These are phyloP conservation scores for Agapostemon virescens DNA, from an alignment of 2,888 invertebrate species.

Conservation along the genomic window DNA sequence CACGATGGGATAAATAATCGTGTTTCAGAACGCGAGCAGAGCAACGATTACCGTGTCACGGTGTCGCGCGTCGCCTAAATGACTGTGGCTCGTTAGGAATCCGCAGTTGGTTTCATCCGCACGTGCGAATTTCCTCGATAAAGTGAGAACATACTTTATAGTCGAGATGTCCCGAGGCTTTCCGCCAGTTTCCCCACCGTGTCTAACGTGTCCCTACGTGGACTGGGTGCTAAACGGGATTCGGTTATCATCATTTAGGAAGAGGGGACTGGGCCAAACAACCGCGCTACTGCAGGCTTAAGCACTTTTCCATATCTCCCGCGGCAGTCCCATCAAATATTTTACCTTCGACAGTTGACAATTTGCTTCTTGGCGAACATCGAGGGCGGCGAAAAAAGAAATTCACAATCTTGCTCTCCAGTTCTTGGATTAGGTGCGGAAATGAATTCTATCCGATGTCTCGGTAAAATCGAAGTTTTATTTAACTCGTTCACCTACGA, in stretches of 20 bases:
- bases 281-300: conserved; percentile 60
- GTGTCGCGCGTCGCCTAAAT: conserved; percentile 40
- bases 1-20: conserved; percentile 25
- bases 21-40: conserved; percentile 28
- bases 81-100: conserved; percentile 62
- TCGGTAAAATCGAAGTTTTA: no score
- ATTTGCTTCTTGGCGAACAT: no score
- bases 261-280: conserved; percentile 27
- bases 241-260: conserved; percentile 55
- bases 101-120: conserved; percentile 41
- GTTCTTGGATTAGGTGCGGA: no score
- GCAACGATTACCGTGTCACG: conserved; percentile 57
- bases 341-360: no score
- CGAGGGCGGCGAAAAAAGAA: no score
- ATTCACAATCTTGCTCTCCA: no score
- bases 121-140: conserved; percentile 61
- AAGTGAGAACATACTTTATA: conserved; percentile 55
- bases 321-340: conserved; percentile 51
- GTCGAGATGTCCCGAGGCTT: conserved; percentile 32
- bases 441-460: no score
- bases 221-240: conserved; percentile 50
- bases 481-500: no score
- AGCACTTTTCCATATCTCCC: conserved; percentile 45
- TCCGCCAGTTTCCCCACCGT: conserved; percentile 10
- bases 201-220: conserved; percentile 55